Percentiles rank a stretch among this genome's conserved stretches.
These are phyloP conservation scores for Azorinus chamasolen DNA, from an alignment of 2,888 invertebrate genomes.

Conservation along the genomic window DNA sequence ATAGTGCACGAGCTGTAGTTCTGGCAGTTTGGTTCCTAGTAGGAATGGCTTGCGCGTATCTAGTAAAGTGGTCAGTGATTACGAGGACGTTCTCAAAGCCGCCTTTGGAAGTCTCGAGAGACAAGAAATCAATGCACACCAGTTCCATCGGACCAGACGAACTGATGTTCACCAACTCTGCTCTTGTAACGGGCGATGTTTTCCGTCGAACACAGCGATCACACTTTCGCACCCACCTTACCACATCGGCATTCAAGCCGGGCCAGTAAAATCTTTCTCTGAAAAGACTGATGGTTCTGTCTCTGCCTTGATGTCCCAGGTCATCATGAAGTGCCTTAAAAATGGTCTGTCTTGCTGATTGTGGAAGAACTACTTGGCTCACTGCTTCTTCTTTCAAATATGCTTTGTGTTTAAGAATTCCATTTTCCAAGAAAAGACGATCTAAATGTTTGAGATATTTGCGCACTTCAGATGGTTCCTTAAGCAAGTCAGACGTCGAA, in stretches of 20 bases:
- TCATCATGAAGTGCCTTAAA: not conserved
- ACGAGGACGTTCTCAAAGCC: not conserved
- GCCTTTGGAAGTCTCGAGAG: constrained; percentile 19
- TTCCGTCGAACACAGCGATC: not conserved
- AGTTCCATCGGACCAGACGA: not conserved
- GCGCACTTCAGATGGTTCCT: no score
- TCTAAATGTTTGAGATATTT: no score
- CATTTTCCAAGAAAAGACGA: no score
- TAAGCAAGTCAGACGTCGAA: no score
- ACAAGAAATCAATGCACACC: constrained; percentile 2
- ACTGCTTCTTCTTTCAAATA: no score
- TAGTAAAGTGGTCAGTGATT: not conserved
- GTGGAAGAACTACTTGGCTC: no score
- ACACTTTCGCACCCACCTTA: not conserved
- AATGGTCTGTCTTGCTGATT: no score
- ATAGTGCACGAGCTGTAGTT: constrained; percentile 37
- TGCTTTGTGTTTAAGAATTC: no score
- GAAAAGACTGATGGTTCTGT: not conserved
- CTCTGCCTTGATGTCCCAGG: not conserved
- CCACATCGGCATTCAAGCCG: not conserved
- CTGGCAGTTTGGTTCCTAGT: constrained; percentile 40
- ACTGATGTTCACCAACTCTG: not conserved
- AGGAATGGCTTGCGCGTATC: constrained; percentile 4
- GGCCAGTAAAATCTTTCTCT: not conserved
- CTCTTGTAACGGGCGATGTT: not conserved